phyloP scores from a whole-genome alignment of 2,113 vertebrate species.

The Brienomyrus brachyistius region DNA sequence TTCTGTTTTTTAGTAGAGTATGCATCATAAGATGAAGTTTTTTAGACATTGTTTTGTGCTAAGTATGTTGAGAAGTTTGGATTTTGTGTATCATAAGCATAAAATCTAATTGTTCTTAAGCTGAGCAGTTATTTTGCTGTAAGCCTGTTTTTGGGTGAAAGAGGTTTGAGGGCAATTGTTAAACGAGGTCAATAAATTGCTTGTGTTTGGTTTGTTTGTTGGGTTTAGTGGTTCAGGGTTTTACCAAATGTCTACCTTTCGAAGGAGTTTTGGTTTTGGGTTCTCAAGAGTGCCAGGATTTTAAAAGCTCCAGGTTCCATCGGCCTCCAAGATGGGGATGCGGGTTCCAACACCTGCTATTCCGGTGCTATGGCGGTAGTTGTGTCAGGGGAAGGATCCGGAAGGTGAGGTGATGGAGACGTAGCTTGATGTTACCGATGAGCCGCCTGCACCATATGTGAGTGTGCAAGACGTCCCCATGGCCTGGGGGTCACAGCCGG shows the following conservation, averaged over 20 bases:
- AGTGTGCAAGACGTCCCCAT: conserved; percentile 39
- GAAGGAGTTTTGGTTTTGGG: not conserved
- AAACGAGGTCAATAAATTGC: not conserved
- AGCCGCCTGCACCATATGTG: conserved; percentile 36
- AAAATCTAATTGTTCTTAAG: not conserved
- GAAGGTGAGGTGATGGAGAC: not conserved
- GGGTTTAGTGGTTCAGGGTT: not conserved
- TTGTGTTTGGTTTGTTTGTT: not conserved
- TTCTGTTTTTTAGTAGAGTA: not conserved
- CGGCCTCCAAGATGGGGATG: not conserved
- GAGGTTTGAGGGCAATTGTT: not conserved
- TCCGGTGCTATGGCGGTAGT: not conserved
- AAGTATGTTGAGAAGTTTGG: not conserved
- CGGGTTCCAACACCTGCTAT: not conserved
- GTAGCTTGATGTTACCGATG: conserved; percentile 36
- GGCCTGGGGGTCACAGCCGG: conserved; percentile 37
- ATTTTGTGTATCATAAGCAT: not conserved
- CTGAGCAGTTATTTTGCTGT: not conserved
- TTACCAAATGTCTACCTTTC: not conserved
- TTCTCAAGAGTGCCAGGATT: not conserved
- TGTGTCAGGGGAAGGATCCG: not conserved
- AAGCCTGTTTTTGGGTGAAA: not conserved
- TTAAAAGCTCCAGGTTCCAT: not conserved
- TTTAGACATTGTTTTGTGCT: not conserved
- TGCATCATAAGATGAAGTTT: not conserved